Evolutionary conservation across 1,140 invertebrate species (phyloP).

Genomic region (Hetaerina americana): DNA sequence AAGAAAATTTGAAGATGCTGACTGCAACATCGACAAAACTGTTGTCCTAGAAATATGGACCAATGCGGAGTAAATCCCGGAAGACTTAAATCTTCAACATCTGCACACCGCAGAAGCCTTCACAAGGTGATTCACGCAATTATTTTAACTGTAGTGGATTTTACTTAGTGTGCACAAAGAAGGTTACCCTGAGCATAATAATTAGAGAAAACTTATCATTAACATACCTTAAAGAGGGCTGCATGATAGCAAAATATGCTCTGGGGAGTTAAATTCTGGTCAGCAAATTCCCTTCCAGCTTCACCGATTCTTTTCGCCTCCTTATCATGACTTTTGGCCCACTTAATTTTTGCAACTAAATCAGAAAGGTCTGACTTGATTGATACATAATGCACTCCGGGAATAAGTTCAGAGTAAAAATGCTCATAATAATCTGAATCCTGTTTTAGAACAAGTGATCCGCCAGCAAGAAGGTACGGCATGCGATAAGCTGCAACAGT

Average conservation of each 20-base stretch:
- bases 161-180: background rate
- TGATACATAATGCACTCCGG: constrained; percentile 73
- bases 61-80: background rate
- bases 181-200: background rate
- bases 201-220: too few relatives aligned
- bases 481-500: constrained; percentile 91
- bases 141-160: background rate
- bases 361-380: constrained; percentile 68
- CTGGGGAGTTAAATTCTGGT: constrained; percentile 66
- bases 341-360: constrained; percentile 62
- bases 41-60: background rate
- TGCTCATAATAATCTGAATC: constrained; percentile 88
- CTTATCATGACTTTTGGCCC: constrained; percentile 67
- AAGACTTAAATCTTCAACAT: background rate
- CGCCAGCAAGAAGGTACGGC: constrained; percentile 79
- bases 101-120: background rate
- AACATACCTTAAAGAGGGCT: constrained; percentile 53
- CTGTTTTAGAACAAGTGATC: constrained; percentile 81
- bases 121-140: background rate
- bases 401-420: constrained; percentile 68
- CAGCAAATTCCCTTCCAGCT: constrained; percentile 59
- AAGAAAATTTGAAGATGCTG: too few relatives aligned
- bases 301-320: constrained; percentile 53
- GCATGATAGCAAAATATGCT: constrained; percentile 86
- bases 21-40: background rate